Conservation (phyloP, 2,113 vertebrate genomes). For the Planiliza haematocheilus region DNA sequence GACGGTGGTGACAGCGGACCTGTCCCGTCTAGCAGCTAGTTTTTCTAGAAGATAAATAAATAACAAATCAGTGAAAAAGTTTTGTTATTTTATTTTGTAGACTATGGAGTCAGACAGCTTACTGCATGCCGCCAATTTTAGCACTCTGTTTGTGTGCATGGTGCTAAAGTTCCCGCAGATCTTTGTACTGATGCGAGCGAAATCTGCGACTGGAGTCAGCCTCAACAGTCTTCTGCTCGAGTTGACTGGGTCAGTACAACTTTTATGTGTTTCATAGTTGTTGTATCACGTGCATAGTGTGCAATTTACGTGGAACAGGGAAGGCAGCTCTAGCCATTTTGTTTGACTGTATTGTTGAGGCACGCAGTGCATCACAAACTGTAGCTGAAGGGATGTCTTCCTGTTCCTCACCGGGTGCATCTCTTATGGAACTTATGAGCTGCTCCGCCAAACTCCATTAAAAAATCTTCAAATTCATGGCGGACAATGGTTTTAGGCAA, state of each 20-base stretch:
- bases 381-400: slow-evolving; percentile 7
- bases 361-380: too few relatives aligned
- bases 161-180: slow-evolving; percentile 94
- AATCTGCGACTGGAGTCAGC: slow-evolving; percentile 87
- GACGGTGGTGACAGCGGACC: background rate
- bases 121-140: slow-evolving; percentile 86
- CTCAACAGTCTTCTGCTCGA: slow-evolving; percentile 89
- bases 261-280: background rate
- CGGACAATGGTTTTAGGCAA: too few relatives aligned
- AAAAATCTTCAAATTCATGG: background rate
- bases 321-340: too few relatives aligned
- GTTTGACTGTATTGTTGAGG: too few relatives aligned
- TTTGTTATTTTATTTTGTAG: background rate
- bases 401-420: slow-evolving; percentile 4
- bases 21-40: slow-evolving; percentile 6
- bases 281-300: too few relatives aligned
- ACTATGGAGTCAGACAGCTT: slow-evolving; percentile 71
- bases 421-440: background rate
- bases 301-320: too few relatives aligned
- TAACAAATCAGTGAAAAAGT: background rate
- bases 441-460: slow-evolving; percentile 6
- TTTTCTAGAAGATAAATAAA: background rate
- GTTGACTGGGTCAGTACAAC: slow-evolving; percentile 82
- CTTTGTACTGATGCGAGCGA: slow-evolving; percentile 83
- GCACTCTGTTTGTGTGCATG: slow-evolving; percentile 87